phyloP scores from a whole-genome alignment of 2,888 invertebrate genomes.

The Diaperis boleti region DNA sequence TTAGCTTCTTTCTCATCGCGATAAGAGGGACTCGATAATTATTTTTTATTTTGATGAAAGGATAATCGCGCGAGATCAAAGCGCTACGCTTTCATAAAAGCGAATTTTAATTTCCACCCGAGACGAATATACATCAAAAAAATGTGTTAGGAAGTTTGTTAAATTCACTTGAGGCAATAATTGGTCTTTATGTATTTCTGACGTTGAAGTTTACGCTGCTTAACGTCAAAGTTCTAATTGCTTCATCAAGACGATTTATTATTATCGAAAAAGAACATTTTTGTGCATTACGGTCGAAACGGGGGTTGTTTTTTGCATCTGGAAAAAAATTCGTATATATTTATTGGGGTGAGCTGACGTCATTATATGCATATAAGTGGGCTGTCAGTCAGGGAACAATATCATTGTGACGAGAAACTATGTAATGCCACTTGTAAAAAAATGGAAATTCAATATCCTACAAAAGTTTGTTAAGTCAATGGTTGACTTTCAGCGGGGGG shows the following conservation, averaged over 20 bases:
- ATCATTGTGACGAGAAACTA: conserved; percentile 10
- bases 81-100: conserved; percentile 34
- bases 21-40: conserved; percentile 39
- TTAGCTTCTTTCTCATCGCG: conserved; percentile 35
- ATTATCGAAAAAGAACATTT: conserved; percentile 20
- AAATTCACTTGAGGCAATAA: conserved; percentile 35
- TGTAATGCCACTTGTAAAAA: conserved; percentile 25
- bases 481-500: conserved; percentile 27
- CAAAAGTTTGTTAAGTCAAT: conserved; percentile 39
- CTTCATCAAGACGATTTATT: conserved; percentile 20
- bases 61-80: conserved; percentile 44
- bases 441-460: conserved; percentile 36
- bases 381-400: conserved; percentile 33
- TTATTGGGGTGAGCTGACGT: conserved; percentile 8
- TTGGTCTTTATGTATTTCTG: conserved; percentile 37
- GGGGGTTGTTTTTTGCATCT: conserved; percentile 8
- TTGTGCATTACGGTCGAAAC: too few relatives aligned
- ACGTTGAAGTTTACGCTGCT: conserved; percentile 25
- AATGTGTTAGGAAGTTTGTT: conserved; percentile 44
- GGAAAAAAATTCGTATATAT: background rate
- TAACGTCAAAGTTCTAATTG: conserved; percentile 37
- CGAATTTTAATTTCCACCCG: conserved; percentile 42
- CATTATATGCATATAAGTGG: conserved; percentile 36
- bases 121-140: conserved; percentile 38
- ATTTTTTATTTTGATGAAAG: conserved; percentile 43